Percentiles rank a stretch among this genome's conserved stretches.
These are phyloP conservation scores for Tragulus kanchil DNA, from an alignment of 2,113 vertebrate species.

Conservation along the genomic window DNA sequence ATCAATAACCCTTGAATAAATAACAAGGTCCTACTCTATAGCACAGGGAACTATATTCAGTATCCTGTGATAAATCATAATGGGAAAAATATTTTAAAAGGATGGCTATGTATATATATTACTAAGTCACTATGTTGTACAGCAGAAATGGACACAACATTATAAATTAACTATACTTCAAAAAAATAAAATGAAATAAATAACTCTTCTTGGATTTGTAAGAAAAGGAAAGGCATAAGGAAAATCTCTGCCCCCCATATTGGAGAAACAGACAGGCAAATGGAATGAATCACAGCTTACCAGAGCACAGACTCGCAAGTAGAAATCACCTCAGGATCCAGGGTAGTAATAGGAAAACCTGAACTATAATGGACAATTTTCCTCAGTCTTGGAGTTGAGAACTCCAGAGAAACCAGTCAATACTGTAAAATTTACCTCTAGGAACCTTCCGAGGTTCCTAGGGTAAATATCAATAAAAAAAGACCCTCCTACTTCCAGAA, in stretches of 20 bases:
- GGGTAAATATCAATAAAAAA: slow-evolving; percentile 9
- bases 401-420: not conserved
- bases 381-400: not conserved
- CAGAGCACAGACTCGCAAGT: not conserved
- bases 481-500: not conserved
- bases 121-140: not conserved
- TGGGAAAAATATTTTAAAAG: not conserved
- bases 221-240: not conserved
- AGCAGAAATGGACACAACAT: not conserved
- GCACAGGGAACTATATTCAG: not conserved
- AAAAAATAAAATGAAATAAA: not conserved
- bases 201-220: not conserved
- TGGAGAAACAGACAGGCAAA: not conserved
- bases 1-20: not conserved
- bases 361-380: not conserved
- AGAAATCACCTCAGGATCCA: not conserved
- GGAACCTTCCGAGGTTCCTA: not conserved
- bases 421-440: not conserved
- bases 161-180: not conserved
- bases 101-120: not conserved
- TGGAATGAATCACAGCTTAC: not conserved
- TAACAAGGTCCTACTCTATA: not conserved
- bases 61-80: not conserved
- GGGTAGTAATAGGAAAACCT: not conserved
- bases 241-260: not conserved